Conservation (phyloP, 1,140 invertebrate species). For the Drosophila arawakana region DNA sequence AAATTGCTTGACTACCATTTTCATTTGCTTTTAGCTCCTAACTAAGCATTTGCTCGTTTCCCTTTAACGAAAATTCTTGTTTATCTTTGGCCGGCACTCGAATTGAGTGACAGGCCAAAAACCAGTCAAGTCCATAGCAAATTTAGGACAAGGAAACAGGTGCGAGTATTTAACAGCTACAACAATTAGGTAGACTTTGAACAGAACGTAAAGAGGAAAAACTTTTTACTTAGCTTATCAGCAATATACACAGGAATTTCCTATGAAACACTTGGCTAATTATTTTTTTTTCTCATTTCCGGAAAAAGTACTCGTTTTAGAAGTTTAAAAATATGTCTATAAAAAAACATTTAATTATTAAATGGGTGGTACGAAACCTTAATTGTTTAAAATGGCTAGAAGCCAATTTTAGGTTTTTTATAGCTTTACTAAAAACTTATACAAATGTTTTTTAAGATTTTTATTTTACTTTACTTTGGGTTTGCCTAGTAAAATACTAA, state of each 20-base stretch:
- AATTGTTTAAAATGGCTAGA: too few species aligned
- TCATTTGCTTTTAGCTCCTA: slow-evolving; percentile 75
- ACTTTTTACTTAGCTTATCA: slow-evolving; percentile 21
- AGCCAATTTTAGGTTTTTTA: too few species aligned
- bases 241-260: slow-evolving; percentile 3
- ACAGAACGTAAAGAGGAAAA: background rate
- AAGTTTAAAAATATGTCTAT: background rate
- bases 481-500: too few species aligned
- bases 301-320: background rate
- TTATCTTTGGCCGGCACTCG: slow-evolving; percentile 70
- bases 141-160: slow-evolving; percentile 9
- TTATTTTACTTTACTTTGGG: too few species aligned
- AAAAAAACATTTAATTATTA: too few species aligned
- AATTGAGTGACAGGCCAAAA: slow-evolving; percentile 59
- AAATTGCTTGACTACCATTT: slow-evolving; percentile 76
- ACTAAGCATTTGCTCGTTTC: slow-evolving; percentile 65
- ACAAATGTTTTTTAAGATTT: too few species aligned
- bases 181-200: slow-evolving; percentile 61
- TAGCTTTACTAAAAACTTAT: too few species aligned
- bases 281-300: slow-evolving; percentile 25
- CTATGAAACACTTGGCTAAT: slow-evolving; percentile 10
- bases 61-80: slow-evolving; percentile 57
- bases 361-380: background rate
- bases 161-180: slow-evolving; percentile 58
- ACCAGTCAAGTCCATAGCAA: slow-evolving; percentile 17